Base-by-base conservation (phyloP, 2,888 invertebrate genomes). In the Luffia ferchaultella region DNA sequence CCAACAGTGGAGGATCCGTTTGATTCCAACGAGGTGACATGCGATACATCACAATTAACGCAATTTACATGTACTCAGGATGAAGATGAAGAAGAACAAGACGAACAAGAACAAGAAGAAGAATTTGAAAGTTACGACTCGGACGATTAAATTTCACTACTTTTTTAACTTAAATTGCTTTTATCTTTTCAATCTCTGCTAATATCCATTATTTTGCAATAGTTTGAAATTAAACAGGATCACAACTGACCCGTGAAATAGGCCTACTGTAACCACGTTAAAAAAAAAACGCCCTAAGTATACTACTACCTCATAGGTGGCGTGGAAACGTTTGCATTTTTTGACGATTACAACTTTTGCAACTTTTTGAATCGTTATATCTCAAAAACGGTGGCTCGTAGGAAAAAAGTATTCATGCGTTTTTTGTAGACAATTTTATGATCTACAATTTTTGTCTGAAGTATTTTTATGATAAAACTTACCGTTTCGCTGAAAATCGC, bases 1-100 rank as follows among this genome's bases (percentile, higher is more conserved):
- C 50, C 49, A 54, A 52, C 53, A 55, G 44, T 51, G n/a, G 57
- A 57, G 50, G 54, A 56, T 53, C 51, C 52, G 48, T 12, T 9
- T 7, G 12, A 40, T 40, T 7, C 7, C 7, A 12, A 40, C 12
- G 40, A 40, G 12, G 40, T 9, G 12, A 12, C 7, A 40, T 18
- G 52, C 52, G 51, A 53, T 9, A 12, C 7, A 40, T 7, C 7
- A 40, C 9, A 53, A 48, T 7, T 9, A 40, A 40, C 12, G 12
- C 9, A 40, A 40, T n/a, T n/a, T n/a, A n/a, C n/a, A n/a, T n/a
- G n/a, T n/a, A n/a, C n/a, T n/a, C 40, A 40, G 12, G 40, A 40
- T 40, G 9, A 40, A 40, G 40, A 40, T 9, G 9, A 40, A 40
- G 40, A 40, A 40, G 40, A 40, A 48, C 20, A 52, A 53, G 51